Percentiles rank a stretch among this genome's conserved stretches.
phyloP scores from a whole-genome alignment of 2,113 vertebrate genomes.

The Apodemus sylvaticus region DNA sequence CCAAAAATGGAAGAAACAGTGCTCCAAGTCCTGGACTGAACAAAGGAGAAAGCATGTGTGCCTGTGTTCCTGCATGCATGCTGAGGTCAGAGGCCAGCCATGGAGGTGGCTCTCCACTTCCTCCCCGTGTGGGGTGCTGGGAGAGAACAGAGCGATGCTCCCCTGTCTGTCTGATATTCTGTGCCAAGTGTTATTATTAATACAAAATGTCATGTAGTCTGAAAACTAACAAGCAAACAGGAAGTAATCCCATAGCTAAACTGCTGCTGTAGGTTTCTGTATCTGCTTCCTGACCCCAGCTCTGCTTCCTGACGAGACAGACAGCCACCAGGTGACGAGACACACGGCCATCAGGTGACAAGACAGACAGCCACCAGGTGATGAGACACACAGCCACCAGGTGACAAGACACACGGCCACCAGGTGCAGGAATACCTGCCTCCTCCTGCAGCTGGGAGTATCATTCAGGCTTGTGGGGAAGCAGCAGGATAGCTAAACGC shows the following conservation, averaged over 20 bases:
- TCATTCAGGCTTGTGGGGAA: background rate
- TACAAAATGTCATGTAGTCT: background rate
- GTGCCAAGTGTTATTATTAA: background rate
- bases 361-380: no score
- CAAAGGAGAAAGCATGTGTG: no score
- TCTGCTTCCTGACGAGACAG: background rate
- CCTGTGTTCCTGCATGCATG: no score
- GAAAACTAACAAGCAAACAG: background rate
- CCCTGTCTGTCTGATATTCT: background rate
- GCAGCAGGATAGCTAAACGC: background rate
- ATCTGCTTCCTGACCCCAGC: no score
- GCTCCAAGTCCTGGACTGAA: no score
- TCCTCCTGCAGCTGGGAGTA: background rate
- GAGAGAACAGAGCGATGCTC: background rate
- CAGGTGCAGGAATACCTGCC: no score
- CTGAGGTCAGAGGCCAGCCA: background rate
- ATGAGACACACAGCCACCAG: background rate
- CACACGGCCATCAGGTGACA: background rate
- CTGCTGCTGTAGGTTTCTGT: background rate
- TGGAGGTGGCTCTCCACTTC: background rate
- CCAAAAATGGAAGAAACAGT: no score
- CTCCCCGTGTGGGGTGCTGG: background rate
- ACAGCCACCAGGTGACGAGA: background rate
- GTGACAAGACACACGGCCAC: background rate
- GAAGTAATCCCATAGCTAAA: background rate